Evolutionary conservation across 2,113 vertebrate species (phyloP).

Genomic region (Oreochromis spilurus): DNA sequence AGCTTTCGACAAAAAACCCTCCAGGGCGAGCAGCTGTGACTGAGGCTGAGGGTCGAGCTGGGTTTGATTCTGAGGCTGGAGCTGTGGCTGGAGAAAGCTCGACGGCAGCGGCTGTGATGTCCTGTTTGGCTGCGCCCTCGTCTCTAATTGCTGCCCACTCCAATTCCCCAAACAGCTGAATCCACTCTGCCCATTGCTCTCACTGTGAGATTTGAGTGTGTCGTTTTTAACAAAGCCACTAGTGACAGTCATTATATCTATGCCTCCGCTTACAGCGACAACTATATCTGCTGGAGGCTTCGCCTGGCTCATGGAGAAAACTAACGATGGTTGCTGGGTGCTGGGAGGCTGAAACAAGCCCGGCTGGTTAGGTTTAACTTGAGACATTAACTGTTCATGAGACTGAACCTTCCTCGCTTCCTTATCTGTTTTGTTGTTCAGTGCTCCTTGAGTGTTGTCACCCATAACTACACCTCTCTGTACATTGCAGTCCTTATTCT

Average conservation of each 20-base stretch:
- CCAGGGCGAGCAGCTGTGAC: conserved; percentile 55
- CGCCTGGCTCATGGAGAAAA: conserved; percentile 56
- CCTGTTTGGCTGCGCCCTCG: conserved; percentile 28
- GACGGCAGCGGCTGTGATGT: conserved; percentile 23
- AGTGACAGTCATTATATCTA: conserved; percentile 39
- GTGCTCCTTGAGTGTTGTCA: conserved; percentile 25
- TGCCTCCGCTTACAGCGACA: conserved; percentile 41
- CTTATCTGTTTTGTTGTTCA: conserved; percentile 38
- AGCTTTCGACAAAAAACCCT: conserved; percentile 65
- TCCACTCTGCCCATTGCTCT: conserved; percentile 33
- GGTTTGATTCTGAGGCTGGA: conserved; percentile 34
- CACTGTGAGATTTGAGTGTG: conserved; percentile 48
- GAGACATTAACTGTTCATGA: conserved; percentile 52
- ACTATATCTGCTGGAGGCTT: conserved; percentile 57
- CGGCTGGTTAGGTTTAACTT: conserved; percentile 43
- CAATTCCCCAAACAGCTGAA: conserved; percentile 59
- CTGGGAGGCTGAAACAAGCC: conserved; percentile 52
- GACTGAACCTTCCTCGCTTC: conserved; percentile 40
- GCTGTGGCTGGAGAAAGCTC: conserved; percentile 53
- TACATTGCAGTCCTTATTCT: conserved; percentile 38
- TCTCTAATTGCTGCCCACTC: conserved; percentile 46
- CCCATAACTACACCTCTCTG: not conserved
- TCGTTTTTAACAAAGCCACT: conserved; percentile 55
- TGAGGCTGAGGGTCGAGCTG: conserved; percentile 28
- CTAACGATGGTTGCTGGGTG: conserved; percentile 41